Conservation (phyloP, 30 jellyfish, hydroid and myxozoan genomes). For the Rhopilema esculentum region DNA sequence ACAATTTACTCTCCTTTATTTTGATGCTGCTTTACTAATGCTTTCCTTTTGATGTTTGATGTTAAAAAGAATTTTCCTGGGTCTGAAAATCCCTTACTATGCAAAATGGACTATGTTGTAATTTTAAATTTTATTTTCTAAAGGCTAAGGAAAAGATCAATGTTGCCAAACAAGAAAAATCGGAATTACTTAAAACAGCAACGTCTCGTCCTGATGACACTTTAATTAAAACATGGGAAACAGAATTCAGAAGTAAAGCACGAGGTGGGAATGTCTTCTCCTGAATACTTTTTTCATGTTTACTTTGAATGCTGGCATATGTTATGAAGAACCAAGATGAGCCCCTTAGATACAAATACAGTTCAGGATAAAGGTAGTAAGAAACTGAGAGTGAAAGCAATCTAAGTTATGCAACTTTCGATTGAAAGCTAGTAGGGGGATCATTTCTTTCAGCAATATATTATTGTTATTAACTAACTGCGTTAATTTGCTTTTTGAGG, state of each 20-base stretch:
- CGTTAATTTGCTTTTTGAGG: not conserved
- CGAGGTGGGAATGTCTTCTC: constrained; percentile 3
- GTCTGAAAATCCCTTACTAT: not conserved
- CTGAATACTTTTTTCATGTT: not conserved
- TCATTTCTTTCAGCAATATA: not conserved
- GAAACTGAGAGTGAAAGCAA: too few species aligned
- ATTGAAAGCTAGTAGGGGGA: not conserved
- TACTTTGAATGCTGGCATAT: not conserved
- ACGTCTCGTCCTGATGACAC: not conserved
- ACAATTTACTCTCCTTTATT: not conserved
- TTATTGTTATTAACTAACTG: not conserved
- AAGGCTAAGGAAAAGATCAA: not conserved
- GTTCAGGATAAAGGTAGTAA: not conserved
- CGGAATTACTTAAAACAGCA: not conserved
- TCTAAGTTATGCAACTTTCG: not conserved
- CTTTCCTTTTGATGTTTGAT: not conserved
- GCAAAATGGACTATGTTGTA: not conserved
- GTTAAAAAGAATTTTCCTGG: not conserved
- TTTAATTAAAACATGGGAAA: not conserved
- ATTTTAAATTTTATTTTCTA: not conserved
- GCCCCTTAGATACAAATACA: not conserved
- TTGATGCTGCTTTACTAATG: not conserved
- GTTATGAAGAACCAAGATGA: not conserved
- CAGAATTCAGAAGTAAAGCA: constrained; percentile 4
- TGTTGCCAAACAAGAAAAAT: not conserved